phyloP scores from a whole-genome alignment of 1,140 invertebrate genomes.

The Drosophila lacteicornis region DNA sequence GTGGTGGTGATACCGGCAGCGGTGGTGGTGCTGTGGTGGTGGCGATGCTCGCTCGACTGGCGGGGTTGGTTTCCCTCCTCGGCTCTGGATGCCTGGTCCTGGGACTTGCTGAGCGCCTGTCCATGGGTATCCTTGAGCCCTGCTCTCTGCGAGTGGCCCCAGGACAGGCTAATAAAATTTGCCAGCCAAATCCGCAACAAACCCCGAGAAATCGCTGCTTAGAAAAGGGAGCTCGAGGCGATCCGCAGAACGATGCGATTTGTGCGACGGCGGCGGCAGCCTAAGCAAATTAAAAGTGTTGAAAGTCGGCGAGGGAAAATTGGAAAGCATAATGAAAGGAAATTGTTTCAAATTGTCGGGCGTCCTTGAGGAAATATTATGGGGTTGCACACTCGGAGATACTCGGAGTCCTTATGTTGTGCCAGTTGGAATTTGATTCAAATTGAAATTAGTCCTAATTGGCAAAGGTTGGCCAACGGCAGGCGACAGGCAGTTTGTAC shows the following conservation, averaged over 20 bases:
- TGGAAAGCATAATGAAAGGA: conserved; percentile 50
- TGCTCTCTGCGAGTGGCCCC: conserved; percentile 43
- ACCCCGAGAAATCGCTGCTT: conserved; percentile 50
- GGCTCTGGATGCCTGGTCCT: conserved; percentile 23
- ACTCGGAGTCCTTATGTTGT: conserved; percentile 17
- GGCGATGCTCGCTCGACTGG: conserved; percentile 21
- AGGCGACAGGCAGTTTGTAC: conserved; percentile 14
- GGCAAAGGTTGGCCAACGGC: conserved; percentile 10
- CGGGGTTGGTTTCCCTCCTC: conserved; percentile 46
- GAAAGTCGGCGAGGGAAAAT: conserved; percentile 61
- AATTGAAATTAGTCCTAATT: conserved; percentile 43
- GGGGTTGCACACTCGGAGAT: conserved; percentile 19
- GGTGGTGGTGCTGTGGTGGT: conserved; percentile 4
- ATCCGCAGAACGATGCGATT: conserved; percentile 60
- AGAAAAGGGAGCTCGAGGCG: conserved; percentile 36
- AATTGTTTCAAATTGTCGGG: conserved; percentile 51
- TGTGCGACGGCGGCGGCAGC: conserved; percentile 25
- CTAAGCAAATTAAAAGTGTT: conserved; percentile 75
- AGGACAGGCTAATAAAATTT: conserved; percentile 82
- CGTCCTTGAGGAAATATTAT: conserved; percentile 42
- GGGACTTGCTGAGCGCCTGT: conserved; percentile 67
- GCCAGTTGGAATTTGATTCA: conserved; percentile 32
- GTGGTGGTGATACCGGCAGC: conserved; percentile 35
- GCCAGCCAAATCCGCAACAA: conserved; percentile 66
- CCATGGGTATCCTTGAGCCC: conserved; percentile 65